Conservation (phyloP, 1,140 invertebrate species). For the Helicoverpa zea region DNA sequence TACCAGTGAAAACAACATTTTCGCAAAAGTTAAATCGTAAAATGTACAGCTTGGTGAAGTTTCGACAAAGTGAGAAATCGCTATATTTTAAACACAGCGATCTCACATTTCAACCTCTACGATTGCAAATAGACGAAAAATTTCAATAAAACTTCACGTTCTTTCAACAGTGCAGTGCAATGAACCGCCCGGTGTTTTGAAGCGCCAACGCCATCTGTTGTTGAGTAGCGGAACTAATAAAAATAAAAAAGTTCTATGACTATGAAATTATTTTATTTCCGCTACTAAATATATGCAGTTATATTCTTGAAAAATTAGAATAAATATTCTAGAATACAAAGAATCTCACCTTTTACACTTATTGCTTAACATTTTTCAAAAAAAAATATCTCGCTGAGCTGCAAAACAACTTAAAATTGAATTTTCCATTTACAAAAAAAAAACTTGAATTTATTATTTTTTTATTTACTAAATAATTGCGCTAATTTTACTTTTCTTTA, state of each 20-base stretch:
- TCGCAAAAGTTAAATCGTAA: conserved; percentile 1
- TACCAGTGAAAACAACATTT: background rate
- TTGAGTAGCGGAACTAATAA: conserved; percentile 58
- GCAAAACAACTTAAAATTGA: too few relatives aligned
- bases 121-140: background rate
- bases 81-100: background rate
- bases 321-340: too few relatives aligned
- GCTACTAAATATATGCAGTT: too few relatives aligned
- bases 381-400: too few relatives aligned
- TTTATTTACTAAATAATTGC: too few relatives aligned
- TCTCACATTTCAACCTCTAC: background rate
- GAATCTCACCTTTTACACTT: too few relatives aligned
- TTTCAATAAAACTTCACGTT: conserved; percentile 17
- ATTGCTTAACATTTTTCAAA: too few relatives aligned
- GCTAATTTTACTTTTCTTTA: too few relatives aligned
- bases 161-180: conserved; percentile 17
- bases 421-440: too few relatives aligned
- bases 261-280: too few relatives aligned
- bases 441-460: too few relatives aligned
- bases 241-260: background rate
- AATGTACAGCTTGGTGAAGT: background rate
- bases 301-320: too few relatives aligned
- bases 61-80: background rate
- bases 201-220: conserved; percentile 61
- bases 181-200: conserved; percentile 24